Conservation (phyloP, 2,797 vertebrate species). For the Anolis apletophallus region DNA sequence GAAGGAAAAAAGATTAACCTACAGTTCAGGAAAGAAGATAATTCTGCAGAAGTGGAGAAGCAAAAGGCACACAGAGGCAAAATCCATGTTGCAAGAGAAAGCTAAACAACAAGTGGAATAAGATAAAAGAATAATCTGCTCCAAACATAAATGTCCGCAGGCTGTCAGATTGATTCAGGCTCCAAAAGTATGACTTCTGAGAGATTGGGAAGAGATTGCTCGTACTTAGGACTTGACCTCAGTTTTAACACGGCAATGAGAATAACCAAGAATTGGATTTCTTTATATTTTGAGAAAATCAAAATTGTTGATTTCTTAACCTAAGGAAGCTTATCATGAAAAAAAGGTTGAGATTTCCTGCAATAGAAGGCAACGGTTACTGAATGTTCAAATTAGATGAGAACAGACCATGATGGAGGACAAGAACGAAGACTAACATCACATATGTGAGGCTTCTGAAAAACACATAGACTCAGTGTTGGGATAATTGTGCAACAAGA, state of each 20-base stretch:
- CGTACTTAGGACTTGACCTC: background rate
- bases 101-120: background rate
- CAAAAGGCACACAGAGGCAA: background rate
- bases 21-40: background rate
- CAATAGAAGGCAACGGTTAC: background rate
- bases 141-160: background rate
- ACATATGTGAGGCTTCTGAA: background rate
- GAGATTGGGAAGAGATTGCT: background rate
- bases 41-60: background rate
- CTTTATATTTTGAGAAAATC: background rate
- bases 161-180: background rate
- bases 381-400: background rate
- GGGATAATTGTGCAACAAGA: background rate
- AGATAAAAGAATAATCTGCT: background rate
- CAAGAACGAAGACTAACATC: background rate
- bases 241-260: background rate
- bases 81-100: background rate
- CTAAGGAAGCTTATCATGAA: background rate
- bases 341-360: background rate
- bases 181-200: background rate
- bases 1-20: background rate
- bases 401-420: background rate
- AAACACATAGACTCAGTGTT: background rate
- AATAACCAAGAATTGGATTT: background rate
- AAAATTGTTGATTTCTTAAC: background rate